Conservation (phyloP, 1,140 invertebrate species). For the Laodelphax striatellus region DNA sequence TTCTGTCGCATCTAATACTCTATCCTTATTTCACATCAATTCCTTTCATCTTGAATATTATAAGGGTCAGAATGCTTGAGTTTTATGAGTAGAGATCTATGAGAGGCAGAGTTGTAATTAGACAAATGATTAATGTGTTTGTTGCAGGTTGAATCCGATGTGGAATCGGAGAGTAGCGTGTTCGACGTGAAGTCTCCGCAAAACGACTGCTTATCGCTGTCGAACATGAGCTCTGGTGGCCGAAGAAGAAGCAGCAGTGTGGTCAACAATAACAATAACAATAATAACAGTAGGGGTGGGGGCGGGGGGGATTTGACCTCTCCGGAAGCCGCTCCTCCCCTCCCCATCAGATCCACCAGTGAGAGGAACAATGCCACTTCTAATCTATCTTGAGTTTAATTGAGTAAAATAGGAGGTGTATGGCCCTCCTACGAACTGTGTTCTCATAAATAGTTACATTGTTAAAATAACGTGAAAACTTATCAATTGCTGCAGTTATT, state of each 20-base stretch:
- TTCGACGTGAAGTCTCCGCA: constrained; percentile 43
- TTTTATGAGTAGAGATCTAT: too few species aligned
- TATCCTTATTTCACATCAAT: too few species aligned
- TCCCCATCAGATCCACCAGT: constrained; percentile 22
- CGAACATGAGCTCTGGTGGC: constrained; percentile 29
- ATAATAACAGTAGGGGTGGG: constrained; percentile 11
- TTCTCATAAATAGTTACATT: too few species aligned
- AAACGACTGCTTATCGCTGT: constrained; percentile 25
- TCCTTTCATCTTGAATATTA: too few species aligned
- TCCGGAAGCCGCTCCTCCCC: constrained; percentile 14
- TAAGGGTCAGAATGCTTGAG: too few species aligned
- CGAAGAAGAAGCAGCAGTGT: constrained; percentile 40
- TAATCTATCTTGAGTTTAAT: constrained; percentile 22
- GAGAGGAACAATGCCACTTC: constrained; percentile 19
- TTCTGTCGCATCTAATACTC: too few species aligned
- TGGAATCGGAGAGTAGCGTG: constrained; percentile 45
- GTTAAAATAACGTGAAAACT: too few species aligned
- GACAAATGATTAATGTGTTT: too few species aligned
- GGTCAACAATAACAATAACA: constrained; percentile 42
- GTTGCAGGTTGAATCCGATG: constrained; percentile 44
- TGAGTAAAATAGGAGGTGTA: constrained; percentile 14
- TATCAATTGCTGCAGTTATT: too few species aligned
- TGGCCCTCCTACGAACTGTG: not conserved
- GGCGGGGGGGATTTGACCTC: constrained; percentile 9
- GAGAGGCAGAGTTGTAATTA: too few species aligned